A percentile compares a stretch with the other conserved stretches of the same genome.
phyloP scores from a whole-genome alignment of 2,888 invertebrate genomes.

The Diloba caeruleocephala region DNA sequence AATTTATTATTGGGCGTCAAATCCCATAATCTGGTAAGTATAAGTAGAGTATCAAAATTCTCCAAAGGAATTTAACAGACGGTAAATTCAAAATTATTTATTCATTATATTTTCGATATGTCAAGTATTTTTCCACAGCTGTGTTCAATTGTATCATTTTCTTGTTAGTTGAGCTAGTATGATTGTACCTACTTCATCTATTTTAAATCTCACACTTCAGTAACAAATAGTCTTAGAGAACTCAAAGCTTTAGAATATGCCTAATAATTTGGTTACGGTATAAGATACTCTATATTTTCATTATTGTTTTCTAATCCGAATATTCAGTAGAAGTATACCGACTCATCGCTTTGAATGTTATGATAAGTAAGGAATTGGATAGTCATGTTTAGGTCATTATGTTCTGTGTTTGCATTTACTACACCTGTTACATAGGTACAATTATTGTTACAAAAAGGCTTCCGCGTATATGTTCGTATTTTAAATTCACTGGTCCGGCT shows the following conservation, averaged over 20 bases:
- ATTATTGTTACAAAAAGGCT: slow-evolving; percentile 9
- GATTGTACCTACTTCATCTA: slow-evolving; percentile 16
- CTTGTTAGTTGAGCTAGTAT: slow-evolving; percentile 25
- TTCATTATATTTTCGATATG: slow-evolving; percentile 17
- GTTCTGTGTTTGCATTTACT: slow-evolving; percentile 25
- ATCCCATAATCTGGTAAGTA: slow-evolving; percentile 6
- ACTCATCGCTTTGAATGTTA: slow-evolving; percentile 37
- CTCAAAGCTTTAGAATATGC: slow-evolving; percentile 47
- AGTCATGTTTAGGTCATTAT: slow-evolving; percentile 21
- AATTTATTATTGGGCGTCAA: background rate
- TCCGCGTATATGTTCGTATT: slow-evolving; percentile 18
- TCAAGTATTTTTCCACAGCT: slow-evolving; percentile 37
- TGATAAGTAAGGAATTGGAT: slow-evolving; percentile 22
- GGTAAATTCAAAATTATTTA: slow-evolving; percentile 6
- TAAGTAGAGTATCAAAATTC: slow-evolving; percentile 9
- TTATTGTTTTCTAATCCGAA: slow-evolving; percentile 16
- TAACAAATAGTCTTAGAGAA: slow-evolving; percentile 40
- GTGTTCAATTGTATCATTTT: slow-evolving; percentile 46
- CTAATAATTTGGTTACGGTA: slow-evolving; percentile 47
- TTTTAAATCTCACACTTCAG: slow-evolving; percentile 29
- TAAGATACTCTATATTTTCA: slow-evolving; percentile 32
- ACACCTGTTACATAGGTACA: slow-evolving; percentile 7
- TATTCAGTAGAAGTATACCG: slow-evolving; percentile 27
- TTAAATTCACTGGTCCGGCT: slow-evolving; percentile 35
- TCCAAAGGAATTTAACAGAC: slow-evolving; percentile 1